Percentiles rank a stretch among this genome's conserved stretches.
Conservation (phyloP, 2,888 invertebrate genomes). For the Druceiella hillmani region DNA sequence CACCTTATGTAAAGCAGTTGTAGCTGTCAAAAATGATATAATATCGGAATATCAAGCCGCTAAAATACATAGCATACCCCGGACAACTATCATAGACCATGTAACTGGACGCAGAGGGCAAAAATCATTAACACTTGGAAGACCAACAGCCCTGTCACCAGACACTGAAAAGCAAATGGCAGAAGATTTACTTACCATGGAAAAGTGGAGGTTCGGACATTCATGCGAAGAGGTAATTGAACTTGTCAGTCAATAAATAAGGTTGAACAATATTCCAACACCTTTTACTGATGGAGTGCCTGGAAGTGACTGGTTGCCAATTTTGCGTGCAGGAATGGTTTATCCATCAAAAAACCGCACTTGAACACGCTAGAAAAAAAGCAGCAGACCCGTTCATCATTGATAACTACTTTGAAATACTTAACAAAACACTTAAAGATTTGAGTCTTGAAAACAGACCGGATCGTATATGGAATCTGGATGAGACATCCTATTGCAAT, state of each 20-base stretch:
- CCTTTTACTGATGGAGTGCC: conserved; percentile 26
- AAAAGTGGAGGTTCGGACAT: conserved; percentile 28
- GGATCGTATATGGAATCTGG: background rate
- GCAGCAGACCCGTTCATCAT: conserved; percentile 23
- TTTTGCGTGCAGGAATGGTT: no score
- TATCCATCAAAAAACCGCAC: conserved; percentile 27
- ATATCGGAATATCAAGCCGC: conserved; percentile 15
- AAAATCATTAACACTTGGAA: conserved; percentile 18
- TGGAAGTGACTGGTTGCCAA: no score
- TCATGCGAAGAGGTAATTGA: conserved; percentile 25
- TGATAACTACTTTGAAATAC: conserved; percentile 4
- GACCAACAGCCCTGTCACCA: conserved; percentile 22
- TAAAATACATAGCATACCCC: conserved; percentile 20
- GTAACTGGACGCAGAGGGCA: conserved; percentile 20
- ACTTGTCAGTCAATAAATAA: conserved; percentile 22
- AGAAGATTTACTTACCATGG: conserved; percentile 20
- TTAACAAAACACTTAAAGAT: background rate
- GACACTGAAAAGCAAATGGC: conserved; percentile 24
- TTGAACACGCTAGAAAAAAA: conserved; percentile 25
- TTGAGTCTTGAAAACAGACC: background rate
- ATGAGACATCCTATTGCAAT: background rate
- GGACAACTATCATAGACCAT: conserved; percentile 18
- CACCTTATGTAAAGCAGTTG: no score
- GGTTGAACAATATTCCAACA: conserved; percentile 23
- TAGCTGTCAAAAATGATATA: conserved; percentile 15